Conservation (phyloP, 2,888 invertebrate genomes). For the Sclerodermus sp. region DNA sequence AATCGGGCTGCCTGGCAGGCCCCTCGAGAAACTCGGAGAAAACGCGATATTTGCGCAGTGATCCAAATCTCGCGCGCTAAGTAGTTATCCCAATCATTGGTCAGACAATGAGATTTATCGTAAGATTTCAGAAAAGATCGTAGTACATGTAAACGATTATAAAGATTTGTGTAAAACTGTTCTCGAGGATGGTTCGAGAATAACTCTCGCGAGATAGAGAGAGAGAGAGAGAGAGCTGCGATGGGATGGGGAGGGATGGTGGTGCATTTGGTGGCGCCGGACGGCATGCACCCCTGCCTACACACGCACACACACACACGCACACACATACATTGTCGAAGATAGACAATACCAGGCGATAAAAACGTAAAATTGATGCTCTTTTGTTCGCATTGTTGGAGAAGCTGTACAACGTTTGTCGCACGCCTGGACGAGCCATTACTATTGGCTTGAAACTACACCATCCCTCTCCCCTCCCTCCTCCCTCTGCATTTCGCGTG, state of each 20-base stretch:
- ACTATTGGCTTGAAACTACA: constrained; percentile 41
- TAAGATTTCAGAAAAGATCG: too few relatives aligned
- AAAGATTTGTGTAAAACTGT: too few relatives aligned
- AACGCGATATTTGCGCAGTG: too few relatives aligned
- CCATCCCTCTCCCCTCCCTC: constrained; percentile 1
- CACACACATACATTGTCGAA: constrained; percentile 54
- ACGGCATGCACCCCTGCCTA: constrained; percentile 16
- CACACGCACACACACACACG: too few relatives aligned
- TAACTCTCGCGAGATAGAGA: too few relatives aligned
- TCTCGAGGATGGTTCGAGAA: too few relatives aligned
- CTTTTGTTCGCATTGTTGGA: constrained; percentile 54
- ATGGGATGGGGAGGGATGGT: constrained; percentile 13
- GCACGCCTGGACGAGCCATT: constrained; percentile 49
- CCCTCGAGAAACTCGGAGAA: too few relatives aligned
- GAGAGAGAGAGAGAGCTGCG: constrained; percentile 8
- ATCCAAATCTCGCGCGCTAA: too few relatives aligned
- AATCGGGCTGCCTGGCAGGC: too few relatives aligned
- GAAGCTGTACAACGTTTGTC: constrained; percentile 51
- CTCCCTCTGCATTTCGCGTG: constrained; percentile 2
- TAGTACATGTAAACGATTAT: too few relatives aligned
- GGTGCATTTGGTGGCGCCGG: neutral
- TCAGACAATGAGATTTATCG: too few relatives aligned
- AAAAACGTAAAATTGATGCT: constrained; percentile 57
- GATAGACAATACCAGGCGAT: constrained; percentile 54
- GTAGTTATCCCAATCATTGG: too few relatives aligned